Base-by-base conservation (phyloP, 1,140 invertebrate genomes). In the Pemphigus obesinymphae region DNA sequence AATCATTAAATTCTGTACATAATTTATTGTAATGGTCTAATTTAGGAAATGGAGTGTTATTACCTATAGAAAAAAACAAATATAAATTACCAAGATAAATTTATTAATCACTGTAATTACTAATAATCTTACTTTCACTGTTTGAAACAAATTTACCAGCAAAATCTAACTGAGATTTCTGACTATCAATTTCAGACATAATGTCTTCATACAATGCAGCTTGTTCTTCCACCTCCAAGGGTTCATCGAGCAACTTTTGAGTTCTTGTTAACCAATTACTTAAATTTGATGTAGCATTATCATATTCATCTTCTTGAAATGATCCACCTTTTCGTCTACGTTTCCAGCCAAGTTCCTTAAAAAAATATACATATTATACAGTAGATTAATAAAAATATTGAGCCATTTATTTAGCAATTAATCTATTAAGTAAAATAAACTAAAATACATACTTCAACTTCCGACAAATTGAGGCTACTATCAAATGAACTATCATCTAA, bases 241-340 rank as follows among this genome's bases (percentile, higher is more conserved):
- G 76, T 31, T 80, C 76, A 80, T 80, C 76, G 8, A 80, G 37
- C 26, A 80, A 43, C 11, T 43, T 80, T 11, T 63, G 26, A 20
- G 76, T 61, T 29, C 76, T 50, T 63, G n/a, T 63, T 63, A 80
- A 43, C 76, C 76, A 80, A 31, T 80, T 80, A 63, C 53, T 80
- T 20, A 80, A 61, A 29, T 80, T 80, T 29, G 53, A 61, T 63
- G 53, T 61, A 80, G 55, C 76, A 80, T 80, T 80, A 63, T 80
- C 76, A 80, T 80, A 80, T 43, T 80, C 76, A 80, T 80, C 76
- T 61, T 80, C 76, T 61, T 58, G 76, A 80, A 58, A 61, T 43
- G 76, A 80, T 61, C 53, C 76, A n/a, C 53, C 37, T 45, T 80
- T 80, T 11, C 53, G 63, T 61, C 76, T 58, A 40, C 76, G 76